Conservation (phyloP, 2,888 invertebrate genomes). For the Petrophora chlorosata region DNA sequence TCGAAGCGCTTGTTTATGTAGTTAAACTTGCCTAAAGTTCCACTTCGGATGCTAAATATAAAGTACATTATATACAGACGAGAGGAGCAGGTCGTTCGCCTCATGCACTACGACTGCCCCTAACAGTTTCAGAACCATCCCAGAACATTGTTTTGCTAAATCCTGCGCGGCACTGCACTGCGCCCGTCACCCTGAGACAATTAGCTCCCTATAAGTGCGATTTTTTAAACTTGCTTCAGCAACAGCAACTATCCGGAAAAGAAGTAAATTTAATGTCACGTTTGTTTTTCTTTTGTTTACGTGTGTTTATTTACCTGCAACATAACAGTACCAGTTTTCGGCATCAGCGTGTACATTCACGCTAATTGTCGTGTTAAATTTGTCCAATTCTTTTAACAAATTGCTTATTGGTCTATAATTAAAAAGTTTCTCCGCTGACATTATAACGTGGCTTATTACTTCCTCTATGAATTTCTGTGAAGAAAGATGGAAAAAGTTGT, state of each 20-base stretch:
- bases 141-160: no score
- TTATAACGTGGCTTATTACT: neutral
- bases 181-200: no score
- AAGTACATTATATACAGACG: constrained; percentile 5
- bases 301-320: constrained; percentile 9
- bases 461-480: no score
- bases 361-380: constrained; percentile 4
- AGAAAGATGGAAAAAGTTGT: neutral
- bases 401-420: neutral
- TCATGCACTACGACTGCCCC: no score
- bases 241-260: no score
- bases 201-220: no score
- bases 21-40: constrained; percentile 1
- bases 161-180: no score
- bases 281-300: constrained; percentile 1
- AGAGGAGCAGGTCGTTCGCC: no score
- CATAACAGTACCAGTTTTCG: neutral
- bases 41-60: constrained; percentile 7
- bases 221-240: no score
- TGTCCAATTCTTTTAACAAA: constrained; percentile 1
- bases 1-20: constrained; percentile 5
- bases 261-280: neutral
- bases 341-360: neutral
- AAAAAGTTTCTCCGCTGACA: neutral
- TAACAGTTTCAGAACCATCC: no score